phyloP scores from a whole-genome alignment of 2,797 vertebrate species.

The Carcharodon carcharias region DNA sequence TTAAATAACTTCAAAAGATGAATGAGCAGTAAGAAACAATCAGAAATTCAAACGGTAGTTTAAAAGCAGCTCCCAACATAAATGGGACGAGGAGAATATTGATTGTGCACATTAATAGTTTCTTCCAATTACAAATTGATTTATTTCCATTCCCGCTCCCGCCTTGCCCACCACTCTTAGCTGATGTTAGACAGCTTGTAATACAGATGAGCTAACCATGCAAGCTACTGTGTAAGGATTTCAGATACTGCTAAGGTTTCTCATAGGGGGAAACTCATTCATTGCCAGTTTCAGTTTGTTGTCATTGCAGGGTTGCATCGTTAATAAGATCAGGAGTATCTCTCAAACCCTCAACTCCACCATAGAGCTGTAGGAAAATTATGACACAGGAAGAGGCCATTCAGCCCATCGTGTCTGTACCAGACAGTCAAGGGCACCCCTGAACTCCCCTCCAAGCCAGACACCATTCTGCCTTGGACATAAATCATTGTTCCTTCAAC shows the following conservation, averaged over 20 bases:
- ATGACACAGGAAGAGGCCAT: too few species aligned
- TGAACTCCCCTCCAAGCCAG: background rate
- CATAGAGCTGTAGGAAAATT: too few species aligned
- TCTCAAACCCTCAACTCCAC: background rate
- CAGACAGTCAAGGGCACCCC: background rate
- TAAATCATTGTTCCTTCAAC: background rate
- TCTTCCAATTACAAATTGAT: constrained; percentile 12
- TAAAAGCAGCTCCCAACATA: constrained; percentile 11
- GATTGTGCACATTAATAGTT: background rate
- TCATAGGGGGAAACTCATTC: background rate
- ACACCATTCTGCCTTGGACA: background rate
- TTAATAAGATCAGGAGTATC: background rate
- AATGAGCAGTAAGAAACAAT: background rate
- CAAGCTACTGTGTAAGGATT: background rate
- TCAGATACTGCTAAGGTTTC: background rate
- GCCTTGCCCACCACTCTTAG: background rate
- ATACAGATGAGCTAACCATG: background rate
- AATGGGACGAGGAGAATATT: background rate
- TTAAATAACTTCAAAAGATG: constrained; percentile 26
- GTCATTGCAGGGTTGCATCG: background rate
- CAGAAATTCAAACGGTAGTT: background rate
- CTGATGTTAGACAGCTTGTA: background rate
- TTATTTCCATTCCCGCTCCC: background rate
- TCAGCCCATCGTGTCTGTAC: too few species aligned
- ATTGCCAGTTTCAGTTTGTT: background rate